Evolutionary conservation across 1,140 invertebrate genomes (phyloP), one percentile per base, ranked within the genome.

Genomic region (Diabrotica undecimpunctata): DNA sequence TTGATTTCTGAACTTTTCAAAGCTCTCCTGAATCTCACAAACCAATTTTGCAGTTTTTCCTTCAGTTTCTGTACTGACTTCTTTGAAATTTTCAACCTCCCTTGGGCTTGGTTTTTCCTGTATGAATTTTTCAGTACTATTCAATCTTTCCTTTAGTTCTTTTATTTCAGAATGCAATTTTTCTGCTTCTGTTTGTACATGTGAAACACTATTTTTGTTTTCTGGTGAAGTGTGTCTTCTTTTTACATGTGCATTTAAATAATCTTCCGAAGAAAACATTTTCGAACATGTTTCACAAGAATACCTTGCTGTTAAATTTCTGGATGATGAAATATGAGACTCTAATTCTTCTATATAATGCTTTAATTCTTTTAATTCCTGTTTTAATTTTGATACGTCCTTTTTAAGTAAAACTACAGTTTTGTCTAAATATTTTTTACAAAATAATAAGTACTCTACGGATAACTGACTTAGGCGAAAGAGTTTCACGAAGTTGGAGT

Each of bases 381-480:
- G 82, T 9, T 83, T 79, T 66, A 85, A 76, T 11, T 78, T 77
- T 56, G 78, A 80, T 6, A 87, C 71, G 74, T 88, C 86, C 68
- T 87, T 84, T 67, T 86, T 84, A 7, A 88, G 72, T 38, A 87
- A 81, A 66, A 84, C 80, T 38, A 88, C 83, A 70, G 85, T 87
- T 56, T 85, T 82, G 74, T 89, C 87, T 41, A 89, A 81, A 72
- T 89, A 87, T 67, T 85, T 85, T 67, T 87, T 84, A 68, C 87
- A 89, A 75, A 88, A 88, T 54, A 88, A 81, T 68, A 89, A 83
- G 79, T 88, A 90, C 69, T 89, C 86, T 5, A 89, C 82, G 2
- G 87, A 81, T n/a, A 90, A 74, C 69, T 90, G 87, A 53, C 87
- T 84, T 12, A 90, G 74, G 11, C 84, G 79, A 71, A 89, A 89